These are phyloP conservation scores for Lerista edwardsae DNA, from an alignment of 2,797 vertebrate species.

Conservation along the genomic window DNA sequence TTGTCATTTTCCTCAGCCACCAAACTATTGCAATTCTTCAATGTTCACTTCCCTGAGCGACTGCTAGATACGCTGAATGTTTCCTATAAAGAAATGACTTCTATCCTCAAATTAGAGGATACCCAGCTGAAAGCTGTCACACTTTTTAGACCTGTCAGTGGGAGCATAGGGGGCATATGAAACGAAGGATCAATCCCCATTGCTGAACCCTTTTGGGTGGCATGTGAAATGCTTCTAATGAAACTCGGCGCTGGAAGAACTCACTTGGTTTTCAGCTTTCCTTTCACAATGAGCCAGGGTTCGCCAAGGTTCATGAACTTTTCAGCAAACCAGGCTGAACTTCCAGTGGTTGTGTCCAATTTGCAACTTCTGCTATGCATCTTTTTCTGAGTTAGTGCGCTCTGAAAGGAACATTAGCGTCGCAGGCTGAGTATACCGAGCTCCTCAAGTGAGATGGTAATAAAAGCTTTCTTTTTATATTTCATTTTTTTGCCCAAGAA, in stretches of 20 bases:
- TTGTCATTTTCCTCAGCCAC: neutral
- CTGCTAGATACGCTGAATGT: neutral
- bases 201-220: neutral
- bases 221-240: neutral
- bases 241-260: neutral
- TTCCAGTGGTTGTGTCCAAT: constrained; percentile 10
- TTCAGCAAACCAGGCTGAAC: neutral
- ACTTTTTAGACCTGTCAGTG: neutral
- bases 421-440: neutral
- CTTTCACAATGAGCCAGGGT: constrained; percentile 31
- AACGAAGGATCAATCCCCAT: neutral
- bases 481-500: neutral
- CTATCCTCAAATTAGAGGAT: constrained; percentile 21
- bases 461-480: constrained; percentile 2
- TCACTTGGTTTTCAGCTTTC: constrained; percentile 10
- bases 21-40: neutral
- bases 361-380: constrained; percentile 9
- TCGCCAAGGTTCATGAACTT: constrained; percentile 8
- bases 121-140: constrained; percentile 5
- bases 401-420: constrained; percentile 16
- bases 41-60: neutral
- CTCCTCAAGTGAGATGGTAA: neutral
- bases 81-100: constrained; percentile 23
- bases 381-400: neutral
- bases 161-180: neutral